Conservation (phyloP, 2,113 vertebrate genomes). For the Caretta caretta region DNA sequence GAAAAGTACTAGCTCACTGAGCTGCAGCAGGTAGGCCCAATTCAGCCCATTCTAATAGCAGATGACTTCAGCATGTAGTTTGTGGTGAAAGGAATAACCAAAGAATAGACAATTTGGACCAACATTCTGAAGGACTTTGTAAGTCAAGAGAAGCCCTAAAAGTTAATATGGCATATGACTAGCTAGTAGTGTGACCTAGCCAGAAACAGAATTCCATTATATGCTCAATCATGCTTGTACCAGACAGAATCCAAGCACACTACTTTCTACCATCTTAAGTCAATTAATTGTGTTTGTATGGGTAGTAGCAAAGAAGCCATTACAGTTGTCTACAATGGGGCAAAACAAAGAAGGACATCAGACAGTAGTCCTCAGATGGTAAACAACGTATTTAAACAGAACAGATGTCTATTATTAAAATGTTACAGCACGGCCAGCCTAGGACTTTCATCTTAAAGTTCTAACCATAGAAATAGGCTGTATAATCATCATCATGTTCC, state of each 20-base stretch:
- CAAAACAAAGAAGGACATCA: neutral
- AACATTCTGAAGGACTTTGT: neutral
- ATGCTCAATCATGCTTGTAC: neutral
- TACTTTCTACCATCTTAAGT: neutral
- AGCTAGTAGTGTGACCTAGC: conserved; percentile 24
- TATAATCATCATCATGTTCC: neutral
- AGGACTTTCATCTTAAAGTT: neutral
- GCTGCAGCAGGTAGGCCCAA: conserved; percentile 13
- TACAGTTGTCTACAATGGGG: neutral
- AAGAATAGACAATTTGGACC: conserved; percentile 42
- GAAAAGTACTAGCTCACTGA: neutral
- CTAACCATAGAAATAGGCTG: neutral
- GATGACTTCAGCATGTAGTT: conserved; percentile 68
- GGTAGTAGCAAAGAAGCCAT: neutral
- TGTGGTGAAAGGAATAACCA: conserved; percentile 41
- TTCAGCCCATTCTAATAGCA: conserved; percentile 37
- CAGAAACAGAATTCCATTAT: neutral
- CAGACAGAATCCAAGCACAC: neutral
- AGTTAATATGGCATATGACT: conserved; percentile 40
- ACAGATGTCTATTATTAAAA: neutral
- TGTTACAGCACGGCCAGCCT: neutral
- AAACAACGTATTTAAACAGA: neutral
- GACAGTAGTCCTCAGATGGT: neutral
- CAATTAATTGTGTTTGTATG: neutral
- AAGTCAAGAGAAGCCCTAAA: conserved; percentile 16